Evolutionary conservation across 2,113 vertebrate genomes (phyloP).

Genomic region (Rallus limicola): DNA sequence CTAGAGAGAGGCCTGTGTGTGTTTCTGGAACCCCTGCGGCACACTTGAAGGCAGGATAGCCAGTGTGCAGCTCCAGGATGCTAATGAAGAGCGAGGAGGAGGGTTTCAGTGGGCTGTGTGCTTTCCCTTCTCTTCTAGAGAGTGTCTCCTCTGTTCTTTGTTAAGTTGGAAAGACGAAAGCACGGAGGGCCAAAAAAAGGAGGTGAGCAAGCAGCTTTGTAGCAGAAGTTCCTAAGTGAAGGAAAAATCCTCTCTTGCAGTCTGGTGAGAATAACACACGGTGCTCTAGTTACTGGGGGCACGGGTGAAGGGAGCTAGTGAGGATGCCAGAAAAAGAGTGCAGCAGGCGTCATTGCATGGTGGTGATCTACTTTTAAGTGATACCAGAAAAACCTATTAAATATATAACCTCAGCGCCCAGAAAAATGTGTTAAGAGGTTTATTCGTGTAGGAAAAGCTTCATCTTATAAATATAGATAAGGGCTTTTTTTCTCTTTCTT

Average conservation of each 20-base stretch:
- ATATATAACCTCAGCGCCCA: conserved; percentile 62
- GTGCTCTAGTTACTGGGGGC: conserved; percentile 50
- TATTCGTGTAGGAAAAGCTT: conserved; percentile 64
- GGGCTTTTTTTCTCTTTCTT: not conserved
- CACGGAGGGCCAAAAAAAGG: not conserved
- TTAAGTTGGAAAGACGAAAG: not conserved
- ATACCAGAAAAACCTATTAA: conserved; percentile 72
- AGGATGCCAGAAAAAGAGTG: conserved; percentile 64
- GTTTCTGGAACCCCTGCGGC: not conserved
- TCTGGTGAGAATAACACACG: conserved; percentile 42
- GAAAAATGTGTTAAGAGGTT: conserved; percentile 68
- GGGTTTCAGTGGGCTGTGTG: not conserved
- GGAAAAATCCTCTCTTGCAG: conserved; percentile 19
- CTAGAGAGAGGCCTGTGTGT: not conserved
- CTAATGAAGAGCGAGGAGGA: not conserved
- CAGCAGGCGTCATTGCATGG: conserved; percentile 58
- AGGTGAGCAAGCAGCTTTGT: not conserved
- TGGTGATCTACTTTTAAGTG: conserved; percentile 62
- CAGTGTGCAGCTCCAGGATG: not conserved
- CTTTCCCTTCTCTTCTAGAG: not conserved
- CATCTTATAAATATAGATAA: conserved; percentile 72
- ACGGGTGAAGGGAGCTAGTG: conserved; percentile 55
- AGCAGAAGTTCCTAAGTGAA: conserved; percentile 11
- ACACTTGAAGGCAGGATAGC: not conserved
- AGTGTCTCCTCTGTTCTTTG: not conserved